Base-by-base conservation (phyloP, 64 coral and sea anemone genomes). In the Porites lutea region DNA sequence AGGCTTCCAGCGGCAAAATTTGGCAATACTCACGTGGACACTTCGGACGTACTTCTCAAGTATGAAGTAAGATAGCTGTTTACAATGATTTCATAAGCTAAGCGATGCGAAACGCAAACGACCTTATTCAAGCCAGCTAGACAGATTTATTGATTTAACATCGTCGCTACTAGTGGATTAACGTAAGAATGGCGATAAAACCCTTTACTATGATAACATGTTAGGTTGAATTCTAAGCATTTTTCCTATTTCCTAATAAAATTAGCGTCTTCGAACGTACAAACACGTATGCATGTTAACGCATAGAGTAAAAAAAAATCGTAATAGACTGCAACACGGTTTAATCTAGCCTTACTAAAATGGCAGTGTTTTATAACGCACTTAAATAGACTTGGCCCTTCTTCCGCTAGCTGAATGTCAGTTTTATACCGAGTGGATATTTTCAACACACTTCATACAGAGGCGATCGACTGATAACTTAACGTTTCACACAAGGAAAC, bases 141-240 rank as follows among this genome's bases (percentile, higher is more conserved):
- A 68, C 45, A 69, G 63, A 84, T 84, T 69, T 68, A 51, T 21
- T 3, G 15, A 52, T 52, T 5, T 51, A 65, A 37, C 23, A 50
- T 22, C 48, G 81, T 84, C 63, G 52, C 81, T 84, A 65, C 45
- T 52, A n/a, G 52, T 52, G 81, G 46, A 84, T 68, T 84, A 67
- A 23, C 63, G 51, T 4, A 23, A 68, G 16, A 69, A 12, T 9
- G 59, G 15, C n/a, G 63, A 37, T 37, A 37, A 37, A 37, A 37
- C 27, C 27, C 27, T 37, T 37, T 37, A 37, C 27, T 37, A 37
- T 10, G 46, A 69, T 84, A 80, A 60, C 61, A 80, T 60, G 21
- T 59, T 21, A 80, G 16, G 14, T 19, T 61, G 81, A 67, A 68
- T 84, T 84, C 81, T 47, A 63, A 10, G 47, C 81, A 67, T 84